phyloP scores from a whole-genome alignment of 2,888 invertebrate genomes.

The Auanema freiburgensis region DNA sequence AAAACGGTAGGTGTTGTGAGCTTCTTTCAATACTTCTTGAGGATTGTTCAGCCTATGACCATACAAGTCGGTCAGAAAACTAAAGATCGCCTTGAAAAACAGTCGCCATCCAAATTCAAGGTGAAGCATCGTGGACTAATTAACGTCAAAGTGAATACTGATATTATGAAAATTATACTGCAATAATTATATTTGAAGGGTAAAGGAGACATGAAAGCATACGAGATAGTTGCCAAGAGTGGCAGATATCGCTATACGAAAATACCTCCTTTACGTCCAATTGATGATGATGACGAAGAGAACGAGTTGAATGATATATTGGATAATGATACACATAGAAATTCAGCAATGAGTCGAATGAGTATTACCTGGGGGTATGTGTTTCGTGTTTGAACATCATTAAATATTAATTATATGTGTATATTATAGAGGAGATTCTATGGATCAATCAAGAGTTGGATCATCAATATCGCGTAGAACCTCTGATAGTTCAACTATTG shows the following conservation, averaged over 20 bases:
- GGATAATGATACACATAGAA: slow-evolving; percentile 22
- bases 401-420: background rate
- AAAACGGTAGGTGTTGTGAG: slow-evolving; percentile 25
- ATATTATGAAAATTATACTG: background rate
- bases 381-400: slow-evolving; percentile 11
- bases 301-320: no score
- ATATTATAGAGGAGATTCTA: slow-evolving; percentile 12
- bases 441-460: slow-evolving; percentile 8
- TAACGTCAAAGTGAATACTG: slow-evolving; percentile 21
- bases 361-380: slow-evolving; percentile 16
- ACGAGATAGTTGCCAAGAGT: slow-evolving; percentile 24
- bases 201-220: slow-evolving; percentile 31
- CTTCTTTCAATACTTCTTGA: background rate
- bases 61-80: slow-evolving; percentile 44
- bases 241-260: slow-evolving; percentile 27
- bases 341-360: slow-evolving; percentile 36
- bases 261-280: slow-evolving; percentile 17
- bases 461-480: slow-evolving; percentile 7
- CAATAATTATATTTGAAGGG: slow-evolving; percentile 15
- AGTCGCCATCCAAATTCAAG: slow-evolving; percentile 28
- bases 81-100: slow-evolving; percentile 40
- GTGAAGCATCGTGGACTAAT: slow-evolving; percentile 27
- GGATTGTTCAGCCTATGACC: slow-evolving; percentile 40
- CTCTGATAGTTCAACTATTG: slow-evolving; percentile 9
- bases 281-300: slow-evolving; percentile 20